Evolutionary conservation across 2,113 vertebrate species (phyloP), one percentile per base, ranked within the genome.

Genomic region (Strix uralensis): DNA sequence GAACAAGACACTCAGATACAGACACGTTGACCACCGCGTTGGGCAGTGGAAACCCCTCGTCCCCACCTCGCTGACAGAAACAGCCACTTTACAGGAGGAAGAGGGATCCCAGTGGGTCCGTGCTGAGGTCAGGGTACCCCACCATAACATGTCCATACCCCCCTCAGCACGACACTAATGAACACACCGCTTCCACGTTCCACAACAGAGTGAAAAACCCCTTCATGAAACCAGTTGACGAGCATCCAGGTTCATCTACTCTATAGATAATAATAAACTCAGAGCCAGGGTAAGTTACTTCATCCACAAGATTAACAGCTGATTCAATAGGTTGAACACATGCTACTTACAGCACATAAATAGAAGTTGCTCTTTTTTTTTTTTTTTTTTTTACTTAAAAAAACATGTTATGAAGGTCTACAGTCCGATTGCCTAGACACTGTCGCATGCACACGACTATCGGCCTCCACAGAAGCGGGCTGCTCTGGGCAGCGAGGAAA

Each of bases 311-410:
- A 81, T 94, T 95, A 85, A 97, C 88, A 96, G 73, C 84, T 29
- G 77, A 95, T 81, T 81, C 85, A 38, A 79, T 84, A 94, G 86
- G 58, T 21, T 71, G 74, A 84, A 94, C 88, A 90, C 97, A 97
- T 91, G 94, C 97, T 94, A 97, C 94, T 84, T 79, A 91, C 86
- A 96, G 96, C 95, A 97, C 96, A 96, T 40, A 92, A 85, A 94
- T 7, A 96, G 65, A 85, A 82, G 38, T 44, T 69, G 88, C 46
- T 40, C 29, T 42, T 72, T 82, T 73, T 73, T 47, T 38, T 21
- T 38, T 36, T 47, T 55, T 86, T 67, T 15, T 5, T 55, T 86
- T 71, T 15, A 5, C 85, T 14, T 74, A 74, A 55, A 87, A 69
- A 84, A 70, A n/a, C 6, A 58, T 0, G 1, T 86, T 57, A 63